Evolutionary conservation across 2,113 vertebrate genomes (phyloP), one percentile per base, ranked within the genome.

Genomic region (Rhabdornis inornatus): DNA sequence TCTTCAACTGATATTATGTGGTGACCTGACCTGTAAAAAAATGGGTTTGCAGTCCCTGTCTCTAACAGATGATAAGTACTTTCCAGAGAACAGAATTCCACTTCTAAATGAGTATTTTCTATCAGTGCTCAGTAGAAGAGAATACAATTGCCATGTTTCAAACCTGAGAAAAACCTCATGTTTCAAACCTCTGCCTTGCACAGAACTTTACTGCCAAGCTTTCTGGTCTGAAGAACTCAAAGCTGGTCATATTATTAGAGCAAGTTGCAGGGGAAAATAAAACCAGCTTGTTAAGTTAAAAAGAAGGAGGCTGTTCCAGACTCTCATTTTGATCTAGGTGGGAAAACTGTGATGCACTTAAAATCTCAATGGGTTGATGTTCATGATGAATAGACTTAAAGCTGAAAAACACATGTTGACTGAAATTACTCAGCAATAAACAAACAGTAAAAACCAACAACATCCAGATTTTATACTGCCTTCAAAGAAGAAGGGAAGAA

Each of bases 251-350:
- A 79, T 80, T 79, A 87, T 95, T 93, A 93, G 28, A 89, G 88
- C 64, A 88, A 94, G 88, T 89, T 93, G 70, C 53, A 83, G 63
- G 24, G 37, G 57, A 64, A 96, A 87, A 95, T 89, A 76, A 83
- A 95, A 90, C 14, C 60, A 77, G 75, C 53, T 82, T 64, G 83
- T 90, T 84, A 78, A 87, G 75, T 83, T 63, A 53, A 55, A 87
- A 78, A 61, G 72, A 90, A 90, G 76, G 13, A 78, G 76, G 76
- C 65, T 93, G 80, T 89, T 97, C 71, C 95, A 95, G 86, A 86
- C 72, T 89, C 76, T 90, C 61, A 84, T 96, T 96, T 95, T 95
- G 95, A 96, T 97, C 96, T 93, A 96, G 94, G 88, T 96, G 90
- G 94, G 94, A 94, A 96, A 96, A 95, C 57, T 82, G 71, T 89